Evolutionary conservation across 35 echinoderm and acorn worm species (phyloP).

Genomic region (Anneissia japonica): DNA sequence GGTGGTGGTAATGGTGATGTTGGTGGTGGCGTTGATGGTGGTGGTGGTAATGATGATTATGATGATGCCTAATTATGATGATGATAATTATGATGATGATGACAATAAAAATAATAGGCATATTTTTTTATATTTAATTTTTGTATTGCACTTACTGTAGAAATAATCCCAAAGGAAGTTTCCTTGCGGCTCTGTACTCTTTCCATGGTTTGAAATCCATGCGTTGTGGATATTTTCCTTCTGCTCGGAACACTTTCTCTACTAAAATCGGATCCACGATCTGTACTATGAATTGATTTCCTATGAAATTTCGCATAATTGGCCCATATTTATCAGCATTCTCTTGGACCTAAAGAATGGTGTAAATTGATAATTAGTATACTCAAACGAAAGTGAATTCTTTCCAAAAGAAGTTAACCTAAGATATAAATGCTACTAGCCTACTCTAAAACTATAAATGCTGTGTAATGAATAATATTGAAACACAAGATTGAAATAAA

Average conservation of each 20-base stretch:
- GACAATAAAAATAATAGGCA: background rate
- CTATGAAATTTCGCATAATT: background rate
- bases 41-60: too few species aligned
- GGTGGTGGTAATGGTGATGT: too few species aligned
- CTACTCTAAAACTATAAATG: too few species aligned
- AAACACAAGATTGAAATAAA: background rate
- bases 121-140: background rate
- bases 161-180: background rate
- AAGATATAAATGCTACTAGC: too few species aligned
- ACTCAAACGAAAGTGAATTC: background rate
- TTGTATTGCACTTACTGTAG: background rate
- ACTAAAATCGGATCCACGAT: background rate
- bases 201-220: background rate
- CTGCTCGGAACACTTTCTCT: background rate
- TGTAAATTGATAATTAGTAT: too few species aligned
- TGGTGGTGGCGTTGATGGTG: too few species aligned
- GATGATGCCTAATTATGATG: background rate
- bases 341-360: background rate
- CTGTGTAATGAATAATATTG: background rate
- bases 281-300: background rate
- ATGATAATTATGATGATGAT: background rate
- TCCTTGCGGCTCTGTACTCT: background rate
- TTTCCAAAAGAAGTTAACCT: background rate
- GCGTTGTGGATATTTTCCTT: background rate
- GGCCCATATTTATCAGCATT: background rate